Conservation (phyloP, 2,113 vertebrate genomes). For the Eubucco bourcierii region DNA sequence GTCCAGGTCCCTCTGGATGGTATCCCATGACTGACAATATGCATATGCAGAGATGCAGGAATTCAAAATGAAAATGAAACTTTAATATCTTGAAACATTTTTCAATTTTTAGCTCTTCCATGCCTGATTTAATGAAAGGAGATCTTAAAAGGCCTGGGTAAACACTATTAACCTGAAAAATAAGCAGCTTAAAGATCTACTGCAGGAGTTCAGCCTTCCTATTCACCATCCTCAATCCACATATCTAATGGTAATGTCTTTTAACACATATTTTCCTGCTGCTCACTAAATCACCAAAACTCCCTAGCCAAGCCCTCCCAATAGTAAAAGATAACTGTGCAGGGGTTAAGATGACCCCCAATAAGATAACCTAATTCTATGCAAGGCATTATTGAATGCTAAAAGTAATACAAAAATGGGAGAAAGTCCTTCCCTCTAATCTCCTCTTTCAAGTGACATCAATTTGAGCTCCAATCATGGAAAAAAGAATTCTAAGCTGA, state of each 20-base stretch:
- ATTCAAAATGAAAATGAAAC: not conserved
- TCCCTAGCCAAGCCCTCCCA: not conserved
- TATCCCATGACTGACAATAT: not conserved
- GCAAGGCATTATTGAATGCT: not conserved
- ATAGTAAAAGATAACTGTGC: slow-evolving; percentile 14
- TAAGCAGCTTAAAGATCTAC: slow-evolving; percentile 50
- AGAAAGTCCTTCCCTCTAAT: not conserved
- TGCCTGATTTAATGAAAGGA: slow-evolving; percentile 22
- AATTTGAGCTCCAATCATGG: slow-evolving; percentile 1
- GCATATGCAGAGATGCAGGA: not conserved
- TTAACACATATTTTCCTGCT: not conserved
- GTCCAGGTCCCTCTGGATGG: no score
- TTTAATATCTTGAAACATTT: not conserved
- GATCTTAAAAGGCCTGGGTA: slow-evolving; percentile 21
- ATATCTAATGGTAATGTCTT: not conserved
- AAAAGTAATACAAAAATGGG: slow-evolving; percentile 12
- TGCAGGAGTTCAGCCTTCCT: slow-evolving; percentile 20
- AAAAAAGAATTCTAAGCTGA: not conserved
- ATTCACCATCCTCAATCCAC: slow-evolving; percentile 15
- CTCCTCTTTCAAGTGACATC: slow-evolving; percentile 39
- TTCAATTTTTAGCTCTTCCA: slow-evolving; percentile 6
- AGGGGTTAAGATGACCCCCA: not conserved
- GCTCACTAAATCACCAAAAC: not conserved
- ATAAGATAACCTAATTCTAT: slow-evolving; percentile 5
- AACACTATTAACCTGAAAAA: slow-evolving; percentile 47